Conservation (phyloP, 2,888 invertebrate species). For the Drosophila mayaguana region DNA sequence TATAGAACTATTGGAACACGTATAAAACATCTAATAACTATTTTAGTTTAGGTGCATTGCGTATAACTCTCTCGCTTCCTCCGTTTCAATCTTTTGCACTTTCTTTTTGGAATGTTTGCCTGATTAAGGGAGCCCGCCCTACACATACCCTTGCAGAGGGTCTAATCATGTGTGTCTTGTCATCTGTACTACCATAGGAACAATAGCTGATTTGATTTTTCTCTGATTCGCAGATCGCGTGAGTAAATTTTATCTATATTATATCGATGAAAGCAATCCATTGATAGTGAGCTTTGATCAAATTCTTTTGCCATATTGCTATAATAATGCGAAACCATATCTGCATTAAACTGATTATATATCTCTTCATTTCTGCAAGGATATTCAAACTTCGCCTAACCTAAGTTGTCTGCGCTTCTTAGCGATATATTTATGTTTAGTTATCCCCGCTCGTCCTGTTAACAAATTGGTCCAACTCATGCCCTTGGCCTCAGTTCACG, state of each 20-base stretch:
- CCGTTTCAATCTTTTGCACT: background rate
- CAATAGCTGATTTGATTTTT: background rate
- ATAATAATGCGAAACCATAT: background rate
- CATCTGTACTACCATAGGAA: background rate
- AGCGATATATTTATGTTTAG: constrained; percentile 10
- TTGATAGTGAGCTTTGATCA: background rate
- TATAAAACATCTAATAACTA: constrained; percentile 75
- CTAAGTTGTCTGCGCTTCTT: background rate
- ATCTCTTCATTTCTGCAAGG: constrained; percentile 18
- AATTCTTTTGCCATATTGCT: background rate
- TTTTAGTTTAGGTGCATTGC: constrained; percentile 44
- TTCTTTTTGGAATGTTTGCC: constrained; percentile 26
- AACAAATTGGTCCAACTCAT: constrained; percentile 65
- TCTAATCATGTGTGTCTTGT: background rate
- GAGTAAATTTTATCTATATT: background rate
- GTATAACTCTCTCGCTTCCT: constrained; percentile 19
- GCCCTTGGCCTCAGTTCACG: constrained; percentile 11
- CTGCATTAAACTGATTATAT: background rate
- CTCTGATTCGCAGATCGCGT: background rate
- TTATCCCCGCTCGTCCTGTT: constrained; percentile 23
- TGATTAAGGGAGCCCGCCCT: constrained; percentile 51
- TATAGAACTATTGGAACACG: constrained; percentile 75
- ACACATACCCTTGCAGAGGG: constrained; percentile 29
- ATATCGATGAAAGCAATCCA: background rate
- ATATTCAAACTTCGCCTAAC: constrained; percentile 9